These are phyloP conservation scores for Drosophila nikananu DNA, from an alignment of 1,140 invertebrate species.

Conservation along the genomic window DNA sequence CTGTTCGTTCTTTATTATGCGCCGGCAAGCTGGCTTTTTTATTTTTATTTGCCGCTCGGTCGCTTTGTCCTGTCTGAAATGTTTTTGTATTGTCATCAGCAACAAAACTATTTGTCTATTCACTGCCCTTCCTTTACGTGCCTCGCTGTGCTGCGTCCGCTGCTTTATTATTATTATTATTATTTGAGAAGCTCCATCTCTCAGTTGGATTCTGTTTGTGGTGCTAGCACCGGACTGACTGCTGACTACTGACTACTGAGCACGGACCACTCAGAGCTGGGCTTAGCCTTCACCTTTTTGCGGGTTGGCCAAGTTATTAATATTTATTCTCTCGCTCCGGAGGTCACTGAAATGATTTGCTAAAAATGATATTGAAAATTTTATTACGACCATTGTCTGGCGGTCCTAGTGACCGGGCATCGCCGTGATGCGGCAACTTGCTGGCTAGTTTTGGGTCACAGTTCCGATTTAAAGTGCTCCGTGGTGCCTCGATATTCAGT, in stretches of 20 bases:
- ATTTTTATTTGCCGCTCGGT: constrained; percentile 62
- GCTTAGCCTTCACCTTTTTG: constrained; percentile 77
- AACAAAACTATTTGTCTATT: constrained; percentile 79
- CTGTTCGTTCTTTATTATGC: constrained; percentile 53
- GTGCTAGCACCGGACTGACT: background rate
- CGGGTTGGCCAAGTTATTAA: constrained; percentile 73
- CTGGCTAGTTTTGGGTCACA: constrained; percentile 14
- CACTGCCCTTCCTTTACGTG: constrained; percentile 61
- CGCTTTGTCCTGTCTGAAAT: constrained; percentile 64
- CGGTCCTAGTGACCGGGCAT: constrained; percentile 10
- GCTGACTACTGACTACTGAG: background rate
- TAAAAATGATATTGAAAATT: constrained; percentile 77
- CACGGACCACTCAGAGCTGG: background rate
- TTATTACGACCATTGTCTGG: constrained; percentile 60
- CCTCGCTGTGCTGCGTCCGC: constrained; percentile 31
- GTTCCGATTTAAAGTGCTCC: constrained; percentile 28
- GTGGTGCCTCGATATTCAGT: background rate
- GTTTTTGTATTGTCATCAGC: constrained; percentile 81
- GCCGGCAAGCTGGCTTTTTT: constrained; percentile 35
- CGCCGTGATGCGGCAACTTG: constrained; percentile 30
- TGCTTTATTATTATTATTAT: constrained; percentile 64
- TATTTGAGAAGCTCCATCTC: constrained; percentile 64
- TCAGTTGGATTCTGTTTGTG: constrained; percentile 35
- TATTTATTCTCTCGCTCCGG: constrained; percentile 72
- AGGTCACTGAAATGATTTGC: constrained; percentile 77